phyloP scores from a whole-genome alignment of 2,113 vertebrate species.

The Terrapene triunguis region DNA sequence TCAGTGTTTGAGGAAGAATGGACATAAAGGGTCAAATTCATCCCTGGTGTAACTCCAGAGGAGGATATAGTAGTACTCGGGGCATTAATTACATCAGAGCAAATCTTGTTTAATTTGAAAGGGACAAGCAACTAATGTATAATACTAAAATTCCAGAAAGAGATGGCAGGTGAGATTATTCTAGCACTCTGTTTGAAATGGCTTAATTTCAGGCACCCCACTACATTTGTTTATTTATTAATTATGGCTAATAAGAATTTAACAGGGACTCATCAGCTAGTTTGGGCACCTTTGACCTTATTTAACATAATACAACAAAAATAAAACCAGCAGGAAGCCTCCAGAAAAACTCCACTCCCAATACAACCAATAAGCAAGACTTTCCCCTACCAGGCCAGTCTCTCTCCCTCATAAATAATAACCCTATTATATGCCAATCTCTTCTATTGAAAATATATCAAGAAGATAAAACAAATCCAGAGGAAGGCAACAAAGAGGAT shows the following conservation, averaged over 20 bases:
- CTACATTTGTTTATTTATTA: neutral
- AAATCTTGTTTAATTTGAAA: neutral
- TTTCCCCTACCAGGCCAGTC: neutral
- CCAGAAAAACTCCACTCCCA: neutral
- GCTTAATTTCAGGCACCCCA: neutral
- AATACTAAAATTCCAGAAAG: neutral
- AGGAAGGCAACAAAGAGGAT: neutral
- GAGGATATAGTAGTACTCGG: neutral
- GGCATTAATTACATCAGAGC: neutral
- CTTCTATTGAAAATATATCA: neutral
- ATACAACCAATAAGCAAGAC: neutral
- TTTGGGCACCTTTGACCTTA: neutral
- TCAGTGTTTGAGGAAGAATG: neutral
- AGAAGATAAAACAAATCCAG: neutral
- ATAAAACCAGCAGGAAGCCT: no score
- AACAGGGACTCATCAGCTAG: neutral
- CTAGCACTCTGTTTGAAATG: neutral
- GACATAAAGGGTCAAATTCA: accelerated
- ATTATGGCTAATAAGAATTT: neutral
- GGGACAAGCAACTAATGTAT: neutral
- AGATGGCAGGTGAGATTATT: neutral
- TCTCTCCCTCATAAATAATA: no score
- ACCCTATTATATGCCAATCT: neutral
- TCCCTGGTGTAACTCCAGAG: neutral
- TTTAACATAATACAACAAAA: neutral